phyloP scores from a whole-genome alignment of 2,797 vertebrate species.

The Tenualosa ilisha region DNA sequence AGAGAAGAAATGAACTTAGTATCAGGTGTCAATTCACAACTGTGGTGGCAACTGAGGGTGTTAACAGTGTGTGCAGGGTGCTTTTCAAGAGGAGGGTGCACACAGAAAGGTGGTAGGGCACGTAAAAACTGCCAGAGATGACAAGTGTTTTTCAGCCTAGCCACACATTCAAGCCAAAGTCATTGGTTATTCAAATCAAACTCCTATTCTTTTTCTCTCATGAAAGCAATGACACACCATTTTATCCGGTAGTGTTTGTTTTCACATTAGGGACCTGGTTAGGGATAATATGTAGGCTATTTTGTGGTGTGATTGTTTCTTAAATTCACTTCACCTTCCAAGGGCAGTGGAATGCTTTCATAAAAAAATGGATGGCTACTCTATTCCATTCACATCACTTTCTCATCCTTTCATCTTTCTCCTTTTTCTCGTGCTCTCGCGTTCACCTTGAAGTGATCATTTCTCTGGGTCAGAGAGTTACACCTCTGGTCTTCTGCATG shows the following conservation, averaged over 20 bases:
- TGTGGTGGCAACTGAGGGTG: slow-evolving; percentile 33
- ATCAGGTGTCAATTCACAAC: slow-evolving; percentile 48
- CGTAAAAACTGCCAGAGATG: background rate
- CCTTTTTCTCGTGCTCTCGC: slow-evolving; percentile 11
- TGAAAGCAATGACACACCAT: slow-evolving; percentile 11
- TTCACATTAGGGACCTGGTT: slow-evolving; percentile 5
- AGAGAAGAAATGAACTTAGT: slow-evolving; percentile 42
- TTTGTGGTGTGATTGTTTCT: slow-evolving; percentile 23
- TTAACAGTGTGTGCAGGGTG: background rate
- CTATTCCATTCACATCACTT: slow-evolving; percentile 52
- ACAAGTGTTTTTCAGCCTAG: background rate
- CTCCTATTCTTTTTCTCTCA: background rate
- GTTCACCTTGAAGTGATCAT: slow-evolving; percentile 24
- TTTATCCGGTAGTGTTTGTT: slow-evolving; percentile 8
- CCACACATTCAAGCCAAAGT: slow-evolving; percentile 1
- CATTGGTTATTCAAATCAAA: background rate
- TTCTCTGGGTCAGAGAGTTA: slow-evolving; percentile 17
- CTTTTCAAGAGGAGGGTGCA: background rate
- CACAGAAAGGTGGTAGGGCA: background rate
- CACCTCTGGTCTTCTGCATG: slow-evolving; percentile 33
- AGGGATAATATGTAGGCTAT: background rate
- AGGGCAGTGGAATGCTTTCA: slow-evolving; percentile 72
- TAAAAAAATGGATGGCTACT: slow-evolving; percentile 60
- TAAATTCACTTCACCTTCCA: slow-evolving; percentile 40
- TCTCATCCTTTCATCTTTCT: slow-evolving; percentile 63